Base-by-base conservation (phyloP, 2,797 vertebrate genomes). In the Holocentrus rufus region DNA sequence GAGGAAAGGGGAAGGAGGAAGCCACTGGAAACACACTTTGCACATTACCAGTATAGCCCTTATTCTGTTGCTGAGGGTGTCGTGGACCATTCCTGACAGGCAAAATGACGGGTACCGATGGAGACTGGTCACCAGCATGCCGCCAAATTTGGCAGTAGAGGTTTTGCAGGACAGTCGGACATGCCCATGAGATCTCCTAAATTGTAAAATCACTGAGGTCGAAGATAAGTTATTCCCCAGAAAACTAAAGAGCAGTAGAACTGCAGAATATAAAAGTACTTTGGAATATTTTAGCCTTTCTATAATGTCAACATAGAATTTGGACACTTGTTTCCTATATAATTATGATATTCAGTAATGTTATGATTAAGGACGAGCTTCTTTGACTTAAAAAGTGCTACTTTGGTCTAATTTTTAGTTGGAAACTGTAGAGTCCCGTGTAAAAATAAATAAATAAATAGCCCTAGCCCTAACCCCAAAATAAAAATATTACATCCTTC, bases 81-180 rank as follows among this genome's bases (percentile, higher is more conserved):
- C 68, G 10, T 64, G 63, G 50, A 65, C 47, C 55, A 23, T 73
- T 80, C 70, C 56, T 55, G 56, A 79, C 66, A 58, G 73, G 68
- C 72, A 76, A 58, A 66, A 36, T 65, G 44, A 46, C 72, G 56
- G 68, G 49, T 67, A 65, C 55, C 70, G 62, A 56, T 47, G 75
- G 31, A 65, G 44, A 63, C 31, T 14, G 39, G 65, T 25, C 34
- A 27, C 65, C 54, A 59, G 1, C 46, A 65, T 10, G 27, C 15
- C 44, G 67, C 10, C 72, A 69, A 75, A 80, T 79, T 85, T 73
- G 78, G 66, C 31, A 34, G 72, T 59, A 62, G 69, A 68, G 74
- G 81, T 73, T 50, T 78, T 70, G 81, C 69, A 69, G 80, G 72
- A 81, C 72, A 76, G 63, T 56, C 67, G 31, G 25, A 34, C 56